phyloP scores from a whole-genome alignment of 2,113 vertebrate genomes.

The Chloropsis hardwickii region DNA sequence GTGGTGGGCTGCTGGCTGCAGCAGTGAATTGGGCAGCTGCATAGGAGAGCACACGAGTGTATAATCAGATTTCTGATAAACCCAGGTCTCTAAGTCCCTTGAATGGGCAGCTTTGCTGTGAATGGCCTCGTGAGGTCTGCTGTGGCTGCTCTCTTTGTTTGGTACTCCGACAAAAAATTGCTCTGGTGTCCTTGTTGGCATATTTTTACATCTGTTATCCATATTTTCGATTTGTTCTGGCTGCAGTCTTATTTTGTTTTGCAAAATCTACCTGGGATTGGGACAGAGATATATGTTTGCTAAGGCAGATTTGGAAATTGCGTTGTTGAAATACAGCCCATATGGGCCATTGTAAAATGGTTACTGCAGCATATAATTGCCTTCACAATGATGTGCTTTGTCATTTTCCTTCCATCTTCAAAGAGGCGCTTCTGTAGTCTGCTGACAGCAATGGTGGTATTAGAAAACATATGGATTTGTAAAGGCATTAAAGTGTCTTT shows the following conservation, averaged over 20 bases:
- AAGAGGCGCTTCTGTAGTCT: constrained; percentile 70
- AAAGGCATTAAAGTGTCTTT: constrained; percentile 66
- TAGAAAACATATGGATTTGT: constrained; percentile 70
- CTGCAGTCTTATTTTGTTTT: constrained; percentile 53
- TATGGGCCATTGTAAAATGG: constrained; percentile 72
- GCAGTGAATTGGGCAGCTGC: neutral
- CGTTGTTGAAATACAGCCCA: constrained; percentile 75
- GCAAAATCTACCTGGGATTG: constrained; percentile 66
- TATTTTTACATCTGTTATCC: constrained; percentile 62
- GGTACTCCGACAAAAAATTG: neutral
- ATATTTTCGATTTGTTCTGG: constrained; percentile 59
- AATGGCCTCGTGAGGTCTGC: constrained; percentile 7
- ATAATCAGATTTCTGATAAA: constrained; percentile 56
- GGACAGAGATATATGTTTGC: constrained; percentile 72
- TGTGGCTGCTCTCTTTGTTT: constrained; percentile 25
- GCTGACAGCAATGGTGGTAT: constrained; percentile 66
- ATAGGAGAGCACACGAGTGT: constrained; percentile 17
- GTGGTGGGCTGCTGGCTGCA: neutral
- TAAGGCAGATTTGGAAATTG: constrained; percentile 78
- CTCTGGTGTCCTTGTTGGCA: constrained; percentile 23
- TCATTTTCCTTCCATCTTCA: constrained; percentile 73
- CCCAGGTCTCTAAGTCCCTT: constrained; percentile 29
- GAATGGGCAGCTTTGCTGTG: constrained; percentile 32
- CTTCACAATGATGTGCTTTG: constrained; percentile 76
- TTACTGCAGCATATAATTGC: constrained; percentile 78